Conservation (phyloP, 2,888 invertebrate genomes). For the Alsophila aescularia region DNA sequence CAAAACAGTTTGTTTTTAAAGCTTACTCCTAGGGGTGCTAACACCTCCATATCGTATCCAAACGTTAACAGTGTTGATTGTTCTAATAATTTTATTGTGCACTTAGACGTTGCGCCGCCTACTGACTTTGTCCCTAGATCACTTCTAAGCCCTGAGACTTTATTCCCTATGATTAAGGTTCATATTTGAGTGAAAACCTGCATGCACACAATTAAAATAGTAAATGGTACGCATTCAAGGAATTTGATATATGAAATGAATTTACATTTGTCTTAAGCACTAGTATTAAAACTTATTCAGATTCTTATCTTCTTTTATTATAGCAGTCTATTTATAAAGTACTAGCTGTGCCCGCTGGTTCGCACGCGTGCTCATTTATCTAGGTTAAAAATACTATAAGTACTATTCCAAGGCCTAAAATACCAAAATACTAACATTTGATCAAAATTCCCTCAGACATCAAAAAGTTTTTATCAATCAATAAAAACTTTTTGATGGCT, state of each 20-base stretch:
- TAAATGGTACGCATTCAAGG: constrained; percentile 2
- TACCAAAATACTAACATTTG: too few species aligned
- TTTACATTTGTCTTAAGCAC: background rate
- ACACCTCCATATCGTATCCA: constrained; percentile 43
- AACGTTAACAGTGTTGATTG: constrained; percentile 43
- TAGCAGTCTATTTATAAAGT: too few species aligned
- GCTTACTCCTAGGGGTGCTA: constrained; percentile 30
- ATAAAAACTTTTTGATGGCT: too few species aligned
- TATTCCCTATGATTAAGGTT: constrained; percentile 2
- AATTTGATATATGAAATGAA: constrained; percentile 9
- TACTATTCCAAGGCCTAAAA: too few species aligned
- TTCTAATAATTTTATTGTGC: constrained; percentile 65
- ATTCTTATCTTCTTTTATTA: too few species aligned
- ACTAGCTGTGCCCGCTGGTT: too few species aligned
- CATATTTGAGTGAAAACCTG: constrained; percentile 2
- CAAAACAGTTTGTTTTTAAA: too few species aligned
- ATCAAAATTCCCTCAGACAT: too few species aligned
- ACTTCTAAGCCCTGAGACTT: constrained; percentile 10
- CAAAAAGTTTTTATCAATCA: too few species aligned
- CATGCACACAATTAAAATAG: background rate
- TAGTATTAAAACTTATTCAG: background rate
- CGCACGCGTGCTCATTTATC: too few species aligned
- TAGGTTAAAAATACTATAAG: too few species aligned
- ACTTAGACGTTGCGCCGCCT: constrained; percentile 51
- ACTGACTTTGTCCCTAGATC: constrained; percentile 28